A percentile compares a stretch with the other conserved stretches of the same genome.
Conservation (phyloP, 2,797 vertebrate species). For the Pitangus sulphuratus region DNA sequence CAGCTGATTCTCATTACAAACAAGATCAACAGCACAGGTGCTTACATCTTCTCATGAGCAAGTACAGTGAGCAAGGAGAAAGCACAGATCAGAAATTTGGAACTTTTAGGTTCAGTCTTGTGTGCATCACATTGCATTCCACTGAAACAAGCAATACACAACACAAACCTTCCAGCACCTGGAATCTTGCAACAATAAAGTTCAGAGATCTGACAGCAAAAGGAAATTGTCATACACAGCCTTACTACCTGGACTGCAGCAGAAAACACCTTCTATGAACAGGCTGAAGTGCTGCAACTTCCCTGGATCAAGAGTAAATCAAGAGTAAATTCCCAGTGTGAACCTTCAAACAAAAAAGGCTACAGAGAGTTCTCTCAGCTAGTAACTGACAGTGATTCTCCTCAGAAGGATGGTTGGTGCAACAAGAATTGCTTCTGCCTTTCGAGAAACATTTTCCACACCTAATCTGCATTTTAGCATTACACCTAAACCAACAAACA, state of each 20-base stretch:
- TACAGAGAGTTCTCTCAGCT: background rate
- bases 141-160: background rate
- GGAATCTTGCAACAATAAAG: background rate
- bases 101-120: background rate
- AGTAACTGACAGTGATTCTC: background rate
- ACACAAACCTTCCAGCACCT: background rate
- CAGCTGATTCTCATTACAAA: background rate
- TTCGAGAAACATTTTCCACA: background rate
- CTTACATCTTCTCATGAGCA: background rate
- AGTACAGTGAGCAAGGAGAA: background rate
- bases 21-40: background rate
- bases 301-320: background rate
- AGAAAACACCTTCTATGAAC: background rate
- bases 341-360: background rate
- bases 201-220: slow-evolving; percentile 7
- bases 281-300: background rate
- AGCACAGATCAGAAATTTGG: background rate
- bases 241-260: background rate
- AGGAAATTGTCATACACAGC: background rate
- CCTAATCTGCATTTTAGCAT: background rate
- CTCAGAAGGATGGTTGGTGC: background rate
- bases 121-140: rapidly evolving
- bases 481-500: background rate
- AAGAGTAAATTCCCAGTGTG: slow-evolving; percentile 14
- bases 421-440: background rate